Evolutionary conservation across 1,140 invertebrate species (phyloP).

Genomic region (Daktulosphaira vitifoliae): DNA sequence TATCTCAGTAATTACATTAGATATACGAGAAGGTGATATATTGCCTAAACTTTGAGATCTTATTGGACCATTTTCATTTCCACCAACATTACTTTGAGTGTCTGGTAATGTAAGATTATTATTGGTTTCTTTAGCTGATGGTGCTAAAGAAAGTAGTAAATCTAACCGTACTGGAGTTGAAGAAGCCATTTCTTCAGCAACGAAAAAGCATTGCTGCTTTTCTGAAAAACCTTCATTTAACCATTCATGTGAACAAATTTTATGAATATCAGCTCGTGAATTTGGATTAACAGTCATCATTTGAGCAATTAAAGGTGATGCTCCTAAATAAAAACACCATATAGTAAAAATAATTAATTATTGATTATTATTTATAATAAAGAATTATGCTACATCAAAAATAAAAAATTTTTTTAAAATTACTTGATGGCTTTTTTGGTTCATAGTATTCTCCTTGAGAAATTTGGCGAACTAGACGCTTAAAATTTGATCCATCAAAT

Average conservation of each 20-base stretch:
- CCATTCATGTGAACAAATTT: conserved; percentile 91
- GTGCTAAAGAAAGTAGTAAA: conserved; percentile 72
- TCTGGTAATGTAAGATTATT: conserved; percentile 12
- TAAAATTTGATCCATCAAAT: conserved; percentile 98
- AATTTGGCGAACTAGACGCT: conserved; percentile 92
- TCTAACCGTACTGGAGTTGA: conserved; percentile 82
- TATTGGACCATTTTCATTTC: conserved; percentile 44
- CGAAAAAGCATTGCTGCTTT: conserved; percentile 62
- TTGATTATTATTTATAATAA: not conserved
- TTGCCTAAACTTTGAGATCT: conserved; percentile 59
- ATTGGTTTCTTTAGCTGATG: conserved; percentile 46
- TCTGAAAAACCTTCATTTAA: conserved; percentile 79
- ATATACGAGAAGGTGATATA: conserved; percentile 44
- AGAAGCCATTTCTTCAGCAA: conserved; percentile 78
- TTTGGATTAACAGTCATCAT: conserved; percentile 87
- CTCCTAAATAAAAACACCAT: conserved; percentile 53
- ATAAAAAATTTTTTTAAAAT: conserved; percentile 16
- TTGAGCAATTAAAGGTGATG: conserved; percentile 85
- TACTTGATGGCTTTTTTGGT: conserved; percentile 75
- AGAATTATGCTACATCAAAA: not conserved
- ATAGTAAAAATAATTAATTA: not conserved
- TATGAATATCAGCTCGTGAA: conserved; percentile 81
- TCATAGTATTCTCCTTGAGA: conserved; percentile 95
- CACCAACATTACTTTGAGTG: conserved; percentile 39
- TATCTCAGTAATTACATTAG: conserved; percentile 39